Evolutionary conservation across 2,113 vertebrate species (phyloP).

Genomic region (Micronycteris hirsuta): DNA sequence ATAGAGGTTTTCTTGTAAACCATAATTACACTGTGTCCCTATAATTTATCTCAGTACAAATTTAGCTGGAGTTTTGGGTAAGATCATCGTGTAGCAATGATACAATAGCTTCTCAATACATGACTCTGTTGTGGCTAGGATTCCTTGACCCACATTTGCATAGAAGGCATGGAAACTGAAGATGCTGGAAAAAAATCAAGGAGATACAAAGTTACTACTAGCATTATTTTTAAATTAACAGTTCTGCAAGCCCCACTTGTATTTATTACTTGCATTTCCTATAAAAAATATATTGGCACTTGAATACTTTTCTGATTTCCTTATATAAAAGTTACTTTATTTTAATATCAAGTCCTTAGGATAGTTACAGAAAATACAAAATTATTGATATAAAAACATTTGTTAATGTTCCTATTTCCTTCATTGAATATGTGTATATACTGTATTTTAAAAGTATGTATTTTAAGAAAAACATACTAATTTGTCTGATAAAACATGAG

Average conservation of each 20-base stretch:
- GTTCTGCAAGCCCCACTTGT: not conserved
- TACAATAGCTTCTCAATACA: conserved; percentile 36
- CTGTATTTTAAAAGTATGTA: not conserved
- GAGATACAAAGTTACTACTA: not conserved
- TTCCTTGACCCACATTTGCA: not conserved
- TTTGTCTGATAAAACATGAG: not conserved
- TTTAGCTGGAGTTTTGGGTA: conserved; percentile 37
- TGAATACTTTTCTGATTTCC: not conserved
- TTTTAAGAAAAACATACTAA: not conserved
- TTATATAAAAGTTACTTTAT: not conserved
- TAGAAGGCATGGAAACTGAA: not conserved
- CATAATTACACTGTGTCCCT: conserved; percentile 54
- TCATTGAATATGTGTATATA: not conserved
- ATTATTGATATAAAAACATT: not conserved
- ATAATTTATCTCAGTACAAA: conserved; percentile 57
- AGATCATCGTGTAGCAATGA: conserved; percentile 15
- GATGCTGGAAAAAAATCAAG: not conserved
- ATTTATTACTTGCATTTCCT: not conserved
- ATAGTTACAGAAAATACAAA: not conserved
- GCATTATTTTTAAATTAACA: not conserved
- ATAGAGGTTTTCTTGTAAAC: conserved; percentile 44
- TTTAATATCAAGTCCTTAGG: not conserved
- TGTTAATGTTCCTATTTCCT: not conserved
- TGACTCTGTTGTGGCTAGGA: not conserved
- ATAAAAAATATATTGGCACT: not conserved